A percentile compares a stretch with the other conserved stretches of the same genome.
These are phyloP conservation scores for Acrocera orbiculus DNA, from an alignment of 2,888 invertebrate species.

Conservation along the genomic window DNA sequence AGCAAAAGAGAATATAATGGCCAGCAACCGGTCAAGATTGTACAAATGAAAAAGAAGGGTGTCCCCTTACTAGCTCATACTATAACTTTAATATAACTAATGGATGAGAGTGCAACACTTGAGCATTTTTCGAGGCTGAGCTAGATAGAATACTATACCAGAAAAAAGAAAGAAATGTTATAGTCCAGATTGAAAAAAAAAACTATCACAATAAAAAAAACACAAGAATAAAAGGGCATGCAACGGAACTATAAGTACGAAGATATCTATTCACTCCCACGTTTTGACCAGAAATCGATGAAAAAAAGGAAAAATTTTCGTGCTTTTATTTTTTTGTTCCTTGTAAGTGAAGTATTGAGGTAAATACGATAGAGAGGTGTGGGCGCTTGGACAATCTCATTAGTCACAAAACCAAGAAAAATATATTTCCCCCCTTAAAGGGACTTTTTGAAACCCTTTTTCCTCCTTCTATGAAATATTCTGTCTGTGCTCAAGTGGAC, in stretches of 20 bases:
- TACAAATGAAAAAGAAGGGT: not conserved
- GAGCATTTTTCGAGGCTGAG: no score
- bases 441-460: no score
- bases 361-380: no score
- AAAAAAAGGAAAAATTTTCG: no score
- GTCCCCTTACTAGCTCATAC: not conserved
- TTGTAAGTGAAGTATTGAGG: no score
- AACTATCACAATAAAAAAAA: not conserved
- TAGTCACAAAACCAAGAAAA: not conserved
- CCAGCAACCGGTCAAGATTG: no score
- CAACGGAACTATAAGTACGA: not conserved
- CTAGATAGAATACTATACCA: not conserved
- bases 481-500: slow-evolving; percentile 3
- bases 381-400: not conserved
- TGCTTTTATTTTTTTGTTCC: slow-evolving; percentile 2
- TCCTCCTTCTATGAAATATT: slow-evolving; percentile 4
- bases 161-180: not conserved
- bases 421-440: not conserved
- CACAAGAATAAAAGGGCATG: not conserved
- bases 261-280: not conserved
- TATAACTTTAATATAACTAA: slow-evolving; percentile 4
- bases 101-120: slow-evolving; percentile 6
- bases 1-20: no score
- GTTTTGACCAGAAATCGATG: slow-evolving; percentile 5
- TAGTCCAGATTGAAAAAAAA: not conserved